phyloP scores from a whole-genome alignment of 2,888 invertebrate genomes.

The Morpho deidamia region DNA sequence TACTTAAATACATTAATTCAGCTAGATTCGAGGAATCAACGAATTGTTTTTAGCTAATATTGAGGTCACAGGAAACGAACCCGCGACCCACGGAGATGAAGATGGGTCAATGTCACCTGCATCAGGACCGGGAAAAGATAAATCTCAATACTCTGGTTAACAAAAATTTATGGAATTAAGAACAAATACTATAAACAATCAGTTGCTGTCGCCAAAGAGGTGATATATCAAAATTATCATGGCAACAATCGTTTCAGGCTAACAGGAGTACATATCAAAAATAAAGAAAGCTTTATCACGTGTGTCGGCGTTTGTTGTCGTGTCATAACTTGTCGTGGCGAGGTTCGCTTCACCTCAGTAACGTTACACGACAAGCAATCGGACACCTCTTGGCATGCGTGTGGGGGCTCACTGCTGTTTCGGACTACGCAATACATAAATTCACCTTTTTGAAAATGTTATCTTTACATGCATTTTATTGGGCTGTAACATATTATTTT shows the following conservation, averaged over 20 bases:
- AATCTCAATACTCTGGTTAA: too few species aligned
- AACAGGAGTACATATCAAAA: conserved; percentile 39
- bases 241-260: conserved; percentile 8
- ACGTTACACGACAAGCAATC: conserved; percentile 57
- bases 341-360: conserved; percentile 53
- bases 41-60: too few species aligned
- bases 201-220: not conserved
- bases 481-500: not conserved
- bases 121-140: too few species aligned
- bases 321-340: conserved; percentile 64
- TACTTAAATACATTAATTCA: too few species aligned
- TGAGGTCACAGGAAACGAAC: too few species aligned
- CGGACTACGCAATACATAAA: conserved; percentile 8
- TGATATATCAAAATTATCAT: conserved; percentile 5
- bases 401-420: conserved; percentile 36
- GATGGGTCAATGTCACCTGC: too few species aligned
- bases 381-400: conserved; percentile 58
- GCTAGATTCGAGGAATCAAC: too few species aligned
- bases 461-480: not conserved
- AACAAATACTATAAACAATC: too few species aligned
- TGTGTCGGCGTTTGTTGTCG: conserved; percentile 59
- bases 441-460: not conserved
- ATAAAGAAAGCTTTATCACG: conserved; percentile 46
- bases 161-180: too few species aligned
- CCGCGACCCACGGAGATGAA: too few species aligned